A percentile compares a stretch with the other conserved stretches of the same genome.
Evolutionary conservation across 2,888 invertebrate genomes (phyloP).

Genomic region (Trichacis sp.): DNA sequence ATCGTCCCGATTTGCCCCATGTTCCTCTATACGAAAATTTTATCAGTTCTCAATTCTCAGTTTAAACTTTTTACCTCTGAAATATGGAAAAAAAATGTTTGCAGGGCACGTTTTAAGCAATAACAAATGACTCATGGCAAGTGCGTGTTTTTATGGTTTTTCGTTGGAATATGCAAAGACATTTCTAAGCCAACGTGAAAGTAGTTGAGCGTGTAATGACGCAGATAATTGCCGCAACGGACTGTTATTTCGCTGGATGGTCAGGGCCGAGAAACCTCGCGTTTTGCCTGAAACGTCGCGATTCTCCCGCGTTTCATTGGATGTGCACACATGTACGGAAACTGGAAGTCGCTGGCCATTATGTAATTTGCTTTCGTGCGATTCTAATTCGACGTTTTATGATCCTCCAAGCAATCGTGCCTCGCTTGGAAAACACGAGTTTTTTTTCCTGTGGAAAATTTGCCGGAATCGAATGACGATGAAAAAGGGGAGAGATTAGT

Average conservation of each 20-base stretch:
- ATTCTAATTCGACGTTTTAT: neutral
- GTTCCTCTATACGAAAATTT: no score
- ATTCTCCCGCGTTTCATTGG: neutral
- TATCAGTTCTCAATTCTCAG: no score
- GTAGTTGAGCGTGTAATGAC: conserved; percentile 23
- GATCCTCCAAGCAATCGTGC: no score
- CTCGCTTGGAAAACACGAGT: no score
- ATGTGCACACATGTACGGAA: conserved; percentile 9
- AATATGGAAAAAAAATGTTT: no score
- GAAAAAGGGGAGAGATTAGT: no score
- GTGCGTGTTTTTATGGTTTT: neutral
- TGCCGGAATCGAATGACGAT: no score
- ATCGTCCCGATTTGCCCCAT: no score
- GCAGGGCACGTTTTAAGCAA: no score
- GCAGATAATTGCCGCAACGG: conserved; percentile 11
- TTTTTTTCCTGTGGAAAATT: no score
- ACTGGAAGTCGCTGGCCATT: conserved; percentile 15
- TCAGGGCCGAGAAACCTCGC: conserved; percentile 19
- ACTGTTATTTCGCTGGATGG: conserved; percentile 23
- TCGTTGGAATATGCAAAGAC: conserved; percentile 6
- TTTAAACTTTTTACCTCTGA: no score
- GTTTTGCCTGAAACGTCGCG: conserved; percentile 8
- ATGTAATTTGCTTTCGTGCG: conserved; percentile 10
- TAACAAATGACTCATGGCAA: neutral
- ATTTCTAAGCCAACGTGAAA: conserved; percentile 19